Conservation (phyloP, 2,888 invertebrate species). For the Scelioninae gen. 2 region DNA sequence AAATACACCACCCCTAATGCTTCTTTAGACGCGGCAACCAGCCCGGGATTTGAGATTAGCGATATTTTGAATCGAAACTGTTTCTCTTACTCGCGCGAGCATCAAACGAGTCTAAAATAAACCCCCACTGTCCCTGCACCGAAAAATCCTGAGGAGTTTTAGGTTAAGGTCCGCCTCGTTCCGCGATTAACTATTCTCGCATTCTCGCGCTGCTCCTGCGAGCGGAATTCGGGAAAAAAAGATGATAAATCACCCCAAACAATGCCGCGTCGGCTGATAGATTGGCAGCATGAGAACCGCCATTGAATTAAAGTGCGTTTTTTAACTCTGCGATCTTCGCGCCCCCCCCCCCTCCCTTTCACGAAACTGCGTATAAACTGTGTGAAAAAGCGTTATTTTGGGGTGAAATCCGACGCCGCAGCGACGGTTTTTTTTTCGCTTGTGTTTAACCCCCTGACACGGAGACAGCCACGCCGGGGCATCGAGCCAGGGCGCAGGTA, state of each 20-base stretch:
- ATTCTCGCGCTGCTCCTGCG: no score
- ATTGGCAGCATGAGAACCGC: slow-evolving; percentile 51
- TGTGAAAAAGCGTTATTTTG: slow-evolving; percentile 74
- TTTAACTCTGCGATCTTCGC: slow-evolving; percentile 51
- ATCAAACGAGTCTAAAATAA: no score
- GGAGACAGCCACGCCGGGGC: slow-evolving; percentile 60
- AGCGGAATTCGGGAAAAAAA: slow-evolving; percentile 9
- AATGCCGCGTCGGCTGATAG: slow-evolving; percentile 21
- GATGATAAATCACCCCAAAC: slow-evolving; percentile 50
- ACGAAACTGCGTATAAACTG: slow-evolving; percentile 59
- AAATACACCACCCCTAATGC: slow-evolving; percentile 74
- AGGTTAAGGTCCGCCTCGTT: no score
- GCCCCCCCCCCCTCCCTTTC: slow-evolving; percentile 58
- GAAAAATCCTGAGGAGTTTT: no score
- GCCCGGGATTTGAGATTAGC: slow-evolving; percentile 63
- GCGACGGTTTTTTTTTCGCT: slow-evolving; percentile 52
- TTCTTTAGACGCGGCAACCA: slow-evolving; percentile 61
- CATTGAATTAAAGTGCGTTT: slow-evolving; percentile 48
- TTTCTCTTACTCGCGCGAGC: slow-evolving; percentile 66
- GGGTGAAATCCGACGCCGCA: slow-evolving; percentile 73
- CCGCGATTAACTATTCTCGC: not conserved
- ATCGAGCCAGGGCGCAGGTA: slow-evolving; percentile 71
- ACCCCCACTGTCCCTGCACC: no score
- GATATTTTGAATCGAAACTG: slow-evolving; percentile 68
- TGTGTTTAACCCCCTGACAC: slow-evolving; percentile 52